These are phyloP conservation scores for Eupithecia inturbata DNA, from an alignment of 2,888 invertebrate species.

Conservation along the genomic window DNA sequence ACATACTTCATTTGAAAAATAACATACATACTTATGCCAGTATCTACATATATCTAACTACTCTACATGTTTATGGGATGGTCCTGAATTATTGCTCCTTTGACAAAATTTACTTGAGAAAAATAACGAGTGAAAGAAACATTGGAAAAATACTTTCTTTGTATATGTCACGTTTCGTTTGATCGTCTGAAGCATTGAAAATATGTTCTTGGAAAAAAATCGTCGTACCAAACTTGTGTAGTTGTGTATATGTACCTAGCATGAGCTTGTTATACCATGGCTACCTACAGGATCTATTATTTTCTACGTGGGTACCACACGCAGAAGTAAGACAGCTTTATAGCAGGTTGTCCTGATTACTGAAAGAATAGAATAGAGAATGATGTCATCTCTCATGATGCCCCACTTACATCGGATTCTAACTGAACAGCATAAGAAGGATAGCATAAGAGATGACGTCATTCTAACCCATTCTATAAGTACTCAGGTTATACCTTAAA, in stretches of 20 bases:
- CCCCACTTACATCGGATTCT: not conserved
- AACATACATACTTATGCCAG: not conserved
- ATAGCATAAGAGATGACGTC: not conserved
- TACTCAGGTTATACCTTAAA: not conserved
- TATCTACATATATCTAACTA: not conserved
- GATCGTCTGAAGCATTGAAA: constrained; percentile 23
- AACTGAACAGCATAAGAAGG: too few species aligned
- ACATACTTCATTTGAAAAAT: not conserved
- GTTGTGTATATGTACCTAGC: not conserved
- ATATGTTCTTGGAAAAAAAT: not conserved
- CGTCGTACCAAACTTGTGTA: not conserved
- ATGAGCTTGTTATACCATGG: not conserved
- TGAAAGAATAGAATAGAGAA: not conserved
- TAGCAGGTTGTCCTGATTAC: too few species aligned
- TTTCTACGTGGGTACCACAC: not conserved
- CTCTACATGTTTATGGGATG: not conserved
- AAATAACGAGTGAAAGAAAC: constrained; percentile 33
- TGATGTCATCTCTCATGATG: not conserved
- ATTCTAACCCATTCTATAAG: not conserved
- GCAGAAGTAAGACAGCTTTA: not conserved
- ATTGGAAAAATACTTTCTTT: constrained; percentile 24
- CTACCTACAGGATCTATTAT: not conserved
- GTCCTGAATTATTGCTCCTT: not conserved
- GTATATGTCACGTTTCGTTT: constrained; percentile 40
- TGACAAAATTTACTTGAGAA: constrained; percentile 8